These are phyloP conservation scores for Aphaenogaster ashmeadi DNA, from an alignment of 1,140 invertebrate genomes.

Conservation along the genomic window DNA sequence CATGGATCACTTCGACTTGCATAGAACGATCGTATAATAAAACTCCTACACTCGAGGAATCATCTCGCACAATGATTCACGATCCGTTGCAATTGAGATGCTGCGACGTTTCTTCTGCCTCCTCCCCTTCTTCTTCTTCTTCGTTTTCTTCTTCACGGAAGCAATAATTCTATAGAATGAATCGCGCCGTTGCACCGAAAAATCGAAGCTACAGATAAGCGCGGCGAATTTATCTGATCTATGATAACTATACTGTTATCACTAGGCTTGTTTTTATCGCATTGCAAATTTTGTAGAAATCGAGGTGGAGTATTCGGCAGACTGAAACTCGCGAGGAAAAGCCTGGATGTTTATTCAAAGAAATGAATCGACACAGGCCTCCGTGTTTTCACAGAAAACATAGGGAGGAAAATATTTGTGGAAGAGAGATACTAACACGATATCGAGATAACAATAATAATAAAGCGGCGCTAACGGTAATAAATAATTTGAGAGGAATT, in stretches of 20 bases:
- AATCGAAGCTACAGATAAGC: conserved; percentile 20
- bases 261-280: conserved; percentile 12
- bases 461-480: not conserved
- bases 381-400: conserved; percentile 9
- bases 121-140: not conserved
- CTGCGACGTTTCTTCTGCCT: conserved; percentile 10
- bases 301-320: not conserved
- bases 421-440: not conserved
- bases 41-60: conserved; percentile 22
- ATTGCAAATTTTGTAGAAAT: conserved; percentile 19
- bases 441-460: not conserved
- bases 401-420: not conserved
- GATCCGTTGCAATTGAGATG: conserved; percentile 28
- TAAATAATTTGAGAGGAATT: not conserved
- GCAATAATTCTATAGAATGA: conserved; percentile 18
- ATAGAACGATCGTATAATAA: conserved; percentile 11
- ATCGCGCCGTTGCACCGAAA: conserved; percentile 20
- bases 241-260: conserved; percentile 22
- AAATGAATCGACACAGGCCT: not conserved
- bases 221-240: conserved; percentile 1
- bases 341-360: not conserved
- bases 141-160: conserved; percentile 10
- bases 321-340: not conserved
- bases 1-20: conserved; percentile 1
- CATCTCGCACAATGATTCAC: conserved; percentile 39